These are phyloP conservation scores for Sebastiscus tertius DNA, from an alignment of 2,797 vertebrate species.

Conservation along the genomic window DNA sequence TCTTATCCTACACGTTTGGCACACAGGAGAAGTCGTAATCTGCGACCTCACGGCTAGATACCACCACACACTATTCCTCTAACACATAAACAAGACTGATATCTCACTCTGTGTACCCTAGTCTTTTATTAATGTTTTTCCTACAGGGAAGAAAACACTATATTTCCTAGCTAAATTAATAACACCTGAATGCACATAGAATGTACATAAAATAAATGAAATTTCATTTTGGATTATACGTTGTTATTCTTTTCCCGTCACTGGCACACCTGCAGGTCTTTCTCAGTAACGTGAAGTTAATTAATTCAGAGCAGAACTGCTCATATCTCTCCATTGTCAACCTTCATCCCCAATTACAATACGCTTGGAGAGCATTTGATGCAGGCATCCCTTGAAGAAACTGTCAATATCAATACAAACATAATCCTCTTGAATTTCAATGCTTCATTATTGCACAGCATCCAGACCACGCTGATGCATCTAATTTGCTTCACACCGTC, in stretches of 20 bases:
- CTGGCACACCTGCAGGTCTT: background rate
- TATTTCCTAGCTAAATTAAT: background rate
- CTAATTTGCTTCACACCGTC: conserved; percentile 2
- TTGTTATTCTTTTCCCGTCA: background rate
- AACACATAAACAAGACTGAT: background rate
- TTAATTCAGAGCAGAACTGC: conserved; percentile 28
- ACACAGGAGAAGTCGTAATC: too few relatives aligned
- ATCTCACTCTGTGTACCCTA: background rate
- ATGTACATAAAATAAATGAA: background rate
- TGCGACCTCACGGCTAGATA: background rate
- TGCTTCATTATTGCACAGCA: conserved; percentile 23
- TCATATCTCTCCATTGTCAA: conserved; percentile 32
- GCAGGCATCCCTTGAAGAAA: conserved; percentile 40
- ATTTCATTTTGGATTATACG: background rate
- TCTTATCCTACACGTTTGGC: too few relatives aligned
- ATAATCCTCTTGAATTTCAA: conserved; percentile 40
- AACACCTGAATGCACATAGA: background rate
- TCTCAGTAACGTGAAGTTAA: conserved; percentile 7
- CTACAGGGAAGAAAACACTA: background rate
- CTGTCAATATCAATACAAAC: conserved; percentile 46
- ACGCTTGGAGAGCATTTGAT: conserved; percentile 25
- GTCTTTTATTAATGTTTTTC: background rate
- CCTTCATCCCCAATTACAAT: conserved; percentile 46
- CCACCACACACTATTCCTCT: background rate
- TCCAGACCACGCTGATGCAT: conserved; percentile 5